These are phyloP conservation scores for Pandion haliaetus DNA, from an alignment of 2,113 vertebrate species.

Conservation along the genomic window DNA sequence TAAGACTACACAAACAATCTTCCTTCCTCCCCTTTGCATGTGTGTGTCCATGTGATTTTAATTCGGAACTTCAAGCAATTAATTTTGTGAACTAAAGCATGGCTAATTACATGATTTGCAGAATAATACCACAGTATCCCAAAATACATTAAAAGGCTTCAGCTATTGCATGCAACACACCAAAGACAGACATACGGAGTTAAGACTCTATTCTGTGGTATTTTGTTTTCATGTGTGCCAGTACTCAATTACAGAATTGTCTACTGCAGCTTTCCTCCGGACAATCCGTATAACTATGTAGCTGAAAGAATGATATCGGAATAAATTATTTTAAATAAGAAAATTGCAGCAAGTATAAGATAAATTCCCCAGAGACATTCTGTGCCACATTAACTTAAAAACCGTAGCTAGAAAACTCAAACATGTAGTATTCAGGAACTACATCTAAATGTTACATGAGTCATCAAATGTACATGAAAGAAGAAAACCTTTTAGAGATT, in stretches of 20 bases:
- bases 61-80: not conserved
- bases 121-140: not conserved
- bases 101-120: not conserved
- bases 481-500: not conserved
- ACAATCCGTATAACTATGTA: not conserved
- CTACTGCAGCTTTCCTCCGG: not conserved
- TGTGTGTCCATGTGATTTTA: not conserved
- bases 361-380: not conserved
- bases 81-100: not conserved
- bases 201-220: not conserved
- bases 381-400: not conserved
- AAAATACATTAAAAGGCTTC: not conserved
- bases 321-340: not conserved
- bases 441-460: not conserved
- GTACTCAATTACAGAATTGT: not conserved
- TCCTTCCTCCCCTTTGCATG: not conserved
- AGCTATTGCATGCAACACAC: not conserved
- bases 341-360: not conserved
- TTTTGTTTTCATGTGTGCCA: not conserved
- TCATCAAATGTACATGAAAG: not conserved
- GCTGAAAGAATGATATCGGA: not conserved
- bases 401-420: not conserved
- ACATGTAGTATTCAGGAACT: not conserved
- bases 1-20: not conserved
- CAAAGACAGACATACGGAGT: not conserved